Conservation (phyloP, 2,797 vertebrate species). For the Florisuga fusca region DNA sequence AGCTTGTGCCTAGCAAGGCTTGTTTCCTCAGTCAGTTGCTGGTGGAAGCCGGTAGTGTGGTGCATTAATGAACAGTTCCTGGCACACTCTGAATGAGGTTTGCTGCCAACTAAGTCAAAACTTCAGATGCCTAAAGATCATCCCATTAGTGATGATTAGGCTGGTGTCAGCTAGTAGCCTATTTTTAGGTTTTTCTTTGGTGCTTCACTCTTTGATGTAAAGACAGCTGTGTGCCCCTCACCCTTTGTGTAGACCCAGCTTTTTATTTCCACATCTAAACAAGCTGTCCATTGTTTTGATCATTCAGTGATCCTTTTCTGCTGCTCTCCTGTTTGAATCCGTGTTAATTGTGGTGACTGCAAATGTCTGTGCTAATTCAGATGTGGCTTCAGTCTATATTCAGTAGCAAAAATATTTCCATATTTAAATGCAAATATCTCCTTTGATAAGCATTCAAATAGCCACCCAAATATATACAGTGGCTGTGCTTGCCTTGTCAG, state of each 20-base stretch:
- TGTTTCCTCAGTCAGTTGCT: neutral
- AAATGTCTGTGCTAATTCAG: neutral
- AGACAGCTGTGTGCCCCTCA: conserved; percentile 48
- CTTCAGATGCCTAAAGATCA: conserved; percentile 33
- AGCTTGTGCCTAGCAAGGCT: neutral
- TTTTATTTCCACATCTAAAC: conserved; percentile 42
- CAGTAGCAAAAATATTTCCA: conserved; percentile 13
- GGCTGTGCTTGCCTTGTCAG: neutral
- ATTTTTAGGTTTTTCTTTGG: conserved; percentile 32
- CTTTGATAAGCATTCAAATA: neutral
- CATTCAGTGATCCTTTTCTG: neutral
- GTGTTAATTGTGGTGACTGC: neutral
- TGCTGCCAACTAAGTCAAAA: conserved; percentile 34
- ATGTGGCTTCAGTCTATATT: neutral
- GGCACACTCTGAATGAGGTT: conserved; percentile 34
- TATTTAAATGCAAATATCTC: conserved; percentile 19
- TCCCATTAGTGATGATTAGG: neutral
- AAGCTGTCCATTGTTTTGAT: conserved; percentile 49
- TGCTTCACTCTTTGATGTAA: conserved; percentile 49
- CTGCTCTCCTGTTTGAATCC: conserved; percentile 20
- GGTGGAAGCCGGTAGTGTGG: neutral
- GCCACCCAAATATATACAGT: neutral
- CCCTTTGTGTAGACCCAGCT: neutral
- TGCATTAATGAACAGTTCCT: conserved; percentile 27
- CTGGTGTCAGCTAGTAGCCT: neutral